Conservation (phyloP, 2,888 invertebrate species). For the Therioaphis trifolii region DNA sequence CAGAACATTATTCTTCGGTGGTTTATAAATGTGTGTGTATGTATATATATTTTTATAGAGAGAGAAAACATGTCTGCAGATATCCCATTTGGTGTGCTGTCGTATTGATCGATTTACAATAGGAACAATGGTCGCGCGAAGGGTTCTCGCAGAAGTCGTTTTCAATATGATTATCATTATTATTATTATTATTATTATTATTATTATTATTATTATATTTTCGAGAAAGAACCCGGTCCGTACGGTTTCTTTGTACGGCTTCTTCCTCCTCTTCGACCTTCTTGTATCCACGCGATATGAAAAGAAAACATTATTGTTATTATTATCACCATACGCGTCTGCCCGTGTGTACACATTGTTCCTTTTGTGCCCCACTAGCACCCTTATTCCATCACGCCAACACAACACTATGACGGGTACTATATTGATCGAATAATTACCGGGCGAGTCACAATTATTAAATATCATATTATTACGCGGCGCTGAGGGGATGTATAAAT, state of each 20-base stretch:
- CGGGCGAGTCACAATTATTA: conserved; percentile 53
- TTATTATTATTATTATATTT: no score
- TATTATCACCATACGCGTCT: not conserved
- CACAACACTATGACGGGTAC: not conserved
- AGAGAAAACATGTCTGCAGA: conserved; percentile 29
- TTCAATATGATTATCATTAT: conserved; percentile 47
- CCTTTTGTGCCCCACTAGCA: conserved; percentile 29
- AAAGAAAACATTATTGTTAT: conserved; percentile 43
- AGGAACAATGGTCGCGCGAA: conserved; percentile 55
- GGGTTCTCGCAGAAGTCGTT: conserved; percentile 60
- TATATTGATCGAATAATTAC: conserved; percentile 59
- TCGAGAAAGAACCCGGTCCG: conserved; percentile 19
- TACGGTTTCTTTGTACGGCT: conserved; percentile 42
- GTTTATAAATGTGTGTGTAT: no score
- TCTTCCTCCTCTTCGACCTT: not conserved
- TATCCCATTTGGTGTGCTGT: conserved; percentile 22
- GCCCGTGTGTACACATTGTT: not conserved
- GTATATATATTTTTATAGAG: no score
- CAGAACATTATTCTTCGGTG: no score
- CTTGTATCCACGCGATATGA: conserved; percentile 5
- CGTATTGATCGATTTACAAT: conserved; percentile 57
- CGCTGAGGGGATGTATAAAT: not conserved
- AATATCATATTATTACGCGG: conserved; percentile 38
- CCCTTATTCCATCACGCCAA: conserved; percentile 23
- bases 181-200: conserved; percentile 35